These are phyloP conservation scores for Eublepharis macularius DNA, from an alignment of 2,113 vertebrate species.

Conservation along the genomic window DNA sequence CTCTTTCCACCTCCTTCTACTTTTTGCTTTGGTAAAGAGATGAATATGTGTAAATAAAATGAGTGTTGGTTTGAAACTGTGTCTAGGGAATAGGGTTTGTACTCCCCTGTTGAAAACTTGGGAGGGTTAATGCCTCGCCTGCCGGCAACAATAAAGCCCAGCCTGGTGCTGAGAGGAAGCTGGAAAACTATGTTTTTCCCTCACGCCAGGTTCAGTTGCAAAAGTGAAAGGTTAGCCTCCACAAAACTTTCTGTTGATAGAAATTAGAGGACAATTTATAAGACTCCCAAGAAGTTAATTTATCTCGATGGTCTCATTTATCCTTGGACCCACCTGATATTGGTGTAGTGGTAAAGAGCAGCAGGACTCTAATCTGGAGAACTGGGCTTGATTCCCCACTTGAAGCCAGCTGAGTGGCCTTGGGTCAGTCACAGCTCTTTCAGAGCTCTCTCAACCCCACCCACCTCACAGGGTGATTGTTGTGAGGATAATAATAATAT, in stretches of 20 bases:
- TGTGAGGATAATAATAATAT: no score
- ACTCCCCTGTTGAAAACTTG: slow-evolving; percentile 50
- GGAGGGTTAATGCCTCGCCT: slow-evolving; percentile 10
- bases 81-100: slow-evolving; percentile 71
- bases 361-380: no score
- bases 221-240: slow-evolving; percentile 56
- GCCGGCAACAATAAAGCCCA: slow-evolving; percentile 9
- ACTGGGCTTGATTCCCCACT: no score
- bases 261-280: slow-evolving; percentile 78
- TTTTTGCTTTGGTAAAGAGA: slow-evolving; percentile 57
- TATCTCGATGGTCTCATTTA: slow-evolving; percentile 71
- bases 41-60: slow-evolving; percentile 81
- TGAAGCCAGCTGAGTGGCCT: no score
- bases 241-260: slow-evolving; percentile 49
- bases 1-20: neutral
- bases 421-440: no score
- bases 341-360: no score
- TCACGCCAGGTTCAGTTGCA: slow-evolving; percentile 22
- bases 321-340: slow-evolving; percentile 70
- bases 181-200: neutral
- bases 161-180: neutral
- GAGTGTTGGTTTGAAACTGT: slow-evolving; percentile 74
- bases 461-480: no score
- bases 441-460: no score
- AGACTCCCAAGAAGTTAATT: slow-evolving; percentile 69